Evolutionary conservation across 2,113 vertebrate genomes (phyloP).

Genomic region (Asarcornis scutulata): DNA sequence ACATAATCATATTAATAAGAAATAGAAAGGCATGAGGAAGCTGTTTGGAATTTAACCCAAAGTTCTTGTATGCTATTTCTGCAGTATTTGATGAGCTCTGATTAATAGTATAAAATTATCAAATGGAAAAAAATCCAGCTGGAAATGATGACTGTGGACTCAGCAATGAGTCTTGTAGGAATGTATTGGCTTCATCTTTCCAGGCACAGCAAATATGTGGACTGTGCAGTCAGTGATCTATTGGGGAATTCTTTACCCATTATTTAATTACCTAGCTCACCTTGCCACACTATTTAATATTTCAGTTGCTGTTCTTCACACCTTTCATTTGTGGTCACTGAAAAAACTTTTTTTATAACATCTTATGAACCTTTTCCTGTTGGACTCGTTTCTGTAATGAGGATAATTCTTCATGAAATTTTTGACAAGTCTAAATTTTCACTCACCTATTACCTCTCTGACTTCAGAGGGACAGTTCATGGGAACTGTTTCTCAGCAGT

Average conservation of each 20-base stretch:
- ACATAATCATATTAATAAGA: conserved; percentile 44
- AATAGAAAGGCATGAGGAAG: conserved; percentile 40
- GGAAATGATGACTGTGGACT: neutral
- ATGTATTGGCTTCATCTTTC: neutral
- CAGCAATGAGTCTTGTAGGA: neutral
- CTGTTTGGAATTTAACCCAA: conserved; percentile 38
- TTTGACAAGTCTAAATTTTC: conserved; percentile 18
- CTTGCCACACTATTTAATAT: conserved; percentile 11
- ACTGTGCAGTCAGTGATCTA: neutral
- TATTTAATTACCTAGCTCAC: conserved; percentile 16
- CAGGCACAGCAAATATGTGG: neutral
- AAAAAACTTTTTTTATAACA: neutral
- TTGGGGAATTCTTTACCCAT: neutral
- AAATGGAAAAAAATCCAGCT: conserved; percentile 43
- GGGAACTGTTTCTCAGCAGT: conserved; percentile 16
- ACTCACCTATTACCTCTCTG: neutral
- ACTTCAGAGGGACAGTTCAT: neutral
- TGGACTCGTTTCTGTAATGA: neutral
- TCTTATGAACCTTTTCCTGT: neutral
- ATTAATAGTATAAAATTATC: conserved; percentile 58
- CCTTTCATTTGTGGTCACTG: neutral
- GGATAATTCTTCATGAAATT: neutral
- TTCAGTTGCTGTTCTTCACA: neutral
- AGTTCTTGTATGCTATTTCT: conserved; percentile 36
- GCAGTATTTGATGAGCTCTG: conserved; percentile 47